Conservation (phyloP, 2,797 vertebrate species). For the Oophaga sylvatica region DNA sequence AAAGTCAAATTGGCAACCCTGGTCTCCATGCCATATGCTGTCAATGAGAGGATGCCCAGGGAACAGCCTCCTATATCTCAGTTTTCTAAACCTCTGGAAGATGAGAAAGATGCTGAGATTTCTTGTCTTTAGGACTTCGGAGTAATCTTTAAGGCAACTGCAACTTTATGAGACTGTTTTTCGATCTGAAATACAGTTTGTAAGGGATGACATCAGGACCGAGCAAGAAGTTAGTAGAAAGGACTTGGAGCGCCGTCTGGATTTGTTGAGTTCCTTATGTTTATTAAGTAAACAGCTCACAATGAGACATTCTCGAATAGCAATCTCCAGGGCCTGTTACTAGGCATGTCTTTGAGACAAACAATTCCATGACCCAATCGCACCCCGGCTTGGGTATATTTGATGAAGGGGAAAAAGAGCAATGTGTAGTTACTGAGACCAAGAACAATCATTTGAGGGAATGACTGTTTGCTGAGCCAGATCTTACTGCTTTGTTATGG, state of each 20-base stretch:
- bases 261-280: constrained; percentile 17
- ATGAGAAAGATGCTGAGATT: not conserved
- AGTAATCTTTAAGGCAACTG: not conserved
- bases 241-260: not conserved
- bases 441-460: constrained; percentile 16
- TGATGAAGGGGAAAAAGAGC: constrained; percentile 24
- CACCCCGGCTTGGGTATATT: constrained; percentile 34
- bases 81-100: not conserved
- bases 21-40: no score
- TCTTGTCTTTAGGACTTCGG: not conserved
- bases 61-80: not conserved
- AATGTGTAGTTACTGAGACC: constrained; percentile 28
- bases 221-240: constrained; percentile 14
- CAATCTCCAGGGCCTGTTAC: constrained; percentile 49
- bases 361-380: constrained; percentile 40
- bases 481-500: constrained; percentile 56
- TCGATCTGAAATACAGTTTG: not conserved
- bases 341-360: constrained; percentile 45
- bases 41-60: no score
- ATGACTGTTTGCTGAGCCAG: constrained; percentile 54
- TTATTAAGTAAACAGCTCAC: constrained; percentile 43
- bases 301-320: constrained; percentile 30
- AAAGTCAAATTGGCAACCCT: no score
- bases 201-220: not conserved
- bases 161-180: not conserved